Conservation (phyloP, 1,140 invertebrate species). For the Drosophila kepulauana region DNA sequence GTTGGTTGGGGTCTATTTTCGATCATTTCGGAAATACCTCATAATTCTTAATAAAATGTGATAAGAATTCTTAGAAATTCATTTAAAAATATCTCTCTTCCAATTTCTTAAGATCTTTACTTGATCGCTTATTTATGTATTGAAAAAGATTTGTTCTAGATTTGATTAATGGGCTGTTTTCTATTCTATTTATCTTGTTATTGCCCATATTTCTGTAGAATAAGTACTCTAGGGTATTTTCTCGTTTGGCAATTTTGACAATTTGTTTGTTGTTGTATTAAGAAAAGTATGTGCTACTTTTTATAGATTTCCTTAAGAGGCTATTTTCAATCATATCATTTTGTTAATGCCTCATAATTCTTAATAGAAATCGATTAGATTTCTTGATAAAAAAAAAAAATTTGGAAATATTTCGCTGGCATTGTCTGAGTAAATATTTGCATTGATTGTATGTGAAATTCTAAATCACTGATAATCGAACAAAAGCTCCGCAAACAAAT, state of each 20-base stretch:
- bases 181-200: too few species aligned
- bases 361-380: slow-evolving; percentile 5
- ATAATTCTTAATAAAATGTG: too few species aligned
- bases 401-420: slow-evolving; percentile 9
- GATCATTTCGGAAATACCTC: too few species aligned
- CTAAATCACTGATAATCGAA: neutral
- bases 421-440: slow-evolving; percentile 11
- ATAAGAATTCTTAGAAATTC: too few species aligned
- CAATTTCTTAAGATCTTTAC: too few species aligned
- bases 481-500: slow-evolving; percentile 17
- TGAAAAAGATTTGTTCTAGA: too few species aligned
- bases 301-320: slow-evolving; percentile 9
- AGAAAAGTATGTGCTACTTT: neutral
- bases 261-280: too few species aligned
- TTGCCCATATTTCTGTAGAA: too few species aligned
- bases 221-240: neutral
- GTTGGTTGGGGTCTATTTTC: too few species aligned
- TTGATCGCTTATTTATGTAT: too few species aligned
- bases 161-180: too few species aligned
- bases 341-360: neutral
- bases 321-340: slow-evolving; percentile 2
- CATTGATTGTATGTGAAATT: slow-evolving; percentile 7
- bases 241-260: neutral
- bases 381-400: slow-evolving; percentile 1
- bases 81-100: too few species aligned